Percentiles rank a stretch among this genome's conserved stretches.
Conservation (phyloP, 1,140 invertebrate species). For the Pteromalus puparum region DNA sequence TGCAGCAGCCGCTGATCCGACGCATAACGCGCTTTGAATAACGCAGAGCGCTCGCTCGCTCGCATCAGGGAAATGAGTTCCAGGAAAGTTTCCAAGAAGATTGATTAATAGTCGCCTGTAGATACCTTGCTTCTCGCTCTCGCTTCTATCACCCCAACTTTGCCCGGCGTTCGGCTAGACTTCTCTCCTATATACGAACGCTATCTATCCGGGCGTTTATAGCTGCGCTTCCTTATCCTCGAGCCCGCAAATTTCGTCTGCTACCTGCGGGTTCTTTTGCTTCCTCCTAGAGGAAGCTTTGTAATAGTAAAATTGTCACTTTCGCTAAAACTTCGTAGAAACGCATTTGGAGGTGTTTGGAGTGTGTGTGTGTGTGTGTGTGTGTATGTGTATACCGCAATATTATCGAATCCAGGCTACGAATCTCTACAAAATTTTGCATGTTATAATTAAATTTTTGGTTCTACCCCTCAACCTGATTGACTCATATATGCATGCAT, state of each 20-base stretch:
- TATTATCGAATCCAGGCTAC: too few relatives aligned
- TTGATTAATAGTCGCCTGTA: constrained; percentile 45
- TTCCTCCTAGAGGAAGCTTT: too few relatives aligned
- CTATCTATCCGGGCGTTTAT: neutral
- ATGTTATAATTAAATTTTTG: too few relatives aligned
- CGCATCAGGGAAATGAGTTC: constrained; percentile 52
- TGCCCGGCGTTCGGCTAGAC: neutral
- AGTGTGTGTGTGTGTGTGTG: too few relatives aligned
- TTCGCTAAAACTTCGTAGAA: too few relatives aligned
- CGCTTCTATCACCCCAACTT: neutral
- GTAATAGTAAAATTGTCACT: too few relatives aligned
- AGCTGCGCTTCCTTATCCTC: neutral
- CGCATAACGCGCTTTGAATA: constrained; percentile 38
- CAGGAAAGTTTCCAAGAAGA: constrained; percentile 46
- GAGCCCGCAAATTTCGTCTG: neutral
- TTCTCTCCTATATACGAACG: neutral
- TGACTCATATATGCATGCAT: too few relatives aligned
- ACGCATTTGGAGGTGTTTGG: too few relatives aligned
- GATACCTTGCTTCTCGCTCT: constrained; percentile 24
- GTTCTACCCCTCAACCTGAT: too few relatives aligned
- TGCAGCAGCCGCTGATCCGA: constrained; percentile 12
- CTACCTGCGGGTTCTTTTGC: neutral
- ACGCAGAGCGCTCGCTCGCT: constrained; percentile 6
- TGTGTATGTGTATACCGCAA: too few relatives aligned
- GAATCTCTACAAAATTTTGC: too few relatives aligned